Percentiles rank a stretch among this genome's conserved stretches.
phyloP scores from a whole-genome alignment of 2,113 vertebrate species.

The Argyrosomus japonicus region DNA sequence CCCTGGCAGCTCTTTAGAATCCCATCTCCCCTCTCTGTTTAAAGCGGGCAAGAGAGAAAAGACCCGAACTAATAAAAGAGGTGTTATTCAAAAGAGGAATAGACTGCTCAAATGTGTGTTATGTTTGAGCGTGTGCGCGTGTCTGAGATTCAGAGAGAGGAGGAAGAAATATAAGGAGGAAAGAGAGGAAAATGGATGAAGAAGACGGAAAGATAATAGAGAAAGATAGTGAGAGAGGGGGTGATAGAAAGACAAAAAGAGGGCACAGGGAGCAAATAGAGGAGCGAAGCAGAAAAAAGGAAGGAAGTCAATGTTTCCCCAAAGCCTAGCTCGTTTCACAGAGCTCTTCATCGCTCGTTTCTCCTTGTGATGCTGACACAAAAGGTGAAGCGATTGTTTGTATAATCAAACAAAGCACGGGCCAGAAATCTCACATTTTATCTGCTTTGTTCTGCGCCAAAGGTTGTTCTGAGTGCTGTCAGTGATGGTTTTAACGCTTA shows the following conservation, averaged over 20 bases:
- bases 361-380: constrained; percentile 66
- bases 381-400: constrained; percentile 72
- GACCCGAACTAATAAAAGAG: constrained; percentile 79
- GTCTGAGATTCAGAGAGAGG: constrained; percentile 30
- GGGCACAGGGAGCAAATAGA: constrained; percentile 36
- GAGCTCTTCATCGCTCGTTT: constrained; percentile 47
- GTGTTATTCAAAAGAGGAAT: constrained; percentile 80
- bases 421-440: constrained; percentile 52
- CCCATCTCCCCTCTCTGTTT: constrained; percentile 80
- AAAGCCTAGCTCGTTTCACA: constrained; percentile 56
- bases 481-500: constrained; percentile 24
- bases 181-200: constrained; percentile 41
- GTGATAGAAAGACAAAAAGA: constrained; percentile 30
- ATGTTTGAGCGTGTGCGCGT: constrained; percentile 45
- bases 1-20: constrained; percentile 83
- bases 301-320: constrained; percentile 54
- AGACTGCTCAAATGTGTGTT: constrained; percentile 73
- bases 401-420: constrained; percentile 68
- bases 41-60: constrained; percentile 76
- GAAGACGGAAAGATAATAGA: constrained; percentile 45
- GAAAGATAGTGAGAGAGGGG: constrained; percentile 27
- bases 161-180: constrained; percentile 27
- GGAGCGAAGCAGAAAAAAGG: constrained; percentile 29
- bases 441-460: constrained; percentile 57
- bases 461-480: constrained; percentile 34